Evolutionary conservation across 1,140 invertebrate genomes (phyloP).

Genomic region (Drosophila obscura): DNA sequence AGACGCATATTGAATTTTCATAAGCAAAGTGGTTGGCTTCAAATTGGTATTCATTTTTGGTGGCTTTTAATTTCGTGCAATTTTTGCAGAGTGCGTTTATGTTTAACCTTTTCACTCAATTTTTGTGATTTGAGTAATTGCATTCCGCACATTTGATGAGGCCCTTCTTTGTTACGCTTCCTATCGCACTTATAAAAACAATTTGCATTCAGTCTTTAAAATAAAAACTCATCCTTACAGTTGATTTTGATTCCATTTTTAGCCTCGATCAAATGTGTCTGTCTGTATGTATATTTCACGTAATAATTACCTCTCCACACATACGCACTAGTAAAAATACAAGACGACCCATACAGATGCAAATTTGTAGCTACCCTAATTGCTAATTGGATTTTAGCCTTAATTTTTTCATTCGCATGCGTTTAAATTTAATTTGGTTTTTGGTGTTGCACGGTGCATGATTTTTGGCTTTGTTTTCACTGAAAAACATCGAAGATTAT

Average conservation of each 20-base stretch:
- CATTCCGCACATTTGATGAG: slow-evolving; percentile 6
- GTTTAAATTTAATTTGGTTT: slow-evolving; percentile 65
- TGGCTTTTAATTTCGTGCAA: slow-evolving; percentile 1
- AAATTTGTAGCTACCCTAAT: slow-evolving; percentile 63
- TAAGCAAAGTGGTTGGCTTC: slow-evolving; percentile 50
- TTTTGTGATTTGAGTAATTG: slow-evolving; percentile 10
- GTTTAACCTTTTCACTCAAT: slow-evolving; percentile 17
- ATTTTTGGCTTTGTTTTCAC: slow-evolving; percentile 64
- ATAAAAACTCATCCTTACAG: slow-evolving; percentile 50
- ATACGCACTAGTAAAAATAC: slow-evolving; percentile 17
- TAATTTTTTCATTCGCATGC: slow-evolving; percentile 45
- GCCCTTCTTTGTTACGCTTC: slow-evolving; percentile 8
- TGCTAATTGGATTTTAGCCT: slow-evolving; percentile 58
- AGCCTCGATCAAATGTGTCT: slow-evolving; percentile 31
- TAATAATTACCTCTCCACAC: slow-evolving; percentile 31
- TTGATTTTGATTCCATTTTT: slow-evolving; percentile 37
- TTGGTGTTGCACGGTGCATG: slow-evolving; percentile 67
- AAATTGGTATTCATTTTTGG: slow-evolving; percentile 23
- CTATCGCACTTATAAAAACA: slow-evolving; percentile 18
- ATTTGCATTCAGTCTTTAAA: slow-evolving; percentile 66
- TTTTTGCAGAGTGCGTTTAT: slow-evolving; percentile 23
- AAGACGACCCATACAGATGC: slow-evolving; percentile 29
- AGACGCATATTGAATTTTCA: slow-evolving; percentile 48
- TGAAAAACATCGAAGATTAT: slow-evolving; percentile 51
- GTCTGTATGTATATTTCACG: background rate